These are phyloP conservation scores for Typhlichthys subterraneus DNA, from an alignment of 2,797 vertebrate species.

Conservation along the genomic window DNA sequence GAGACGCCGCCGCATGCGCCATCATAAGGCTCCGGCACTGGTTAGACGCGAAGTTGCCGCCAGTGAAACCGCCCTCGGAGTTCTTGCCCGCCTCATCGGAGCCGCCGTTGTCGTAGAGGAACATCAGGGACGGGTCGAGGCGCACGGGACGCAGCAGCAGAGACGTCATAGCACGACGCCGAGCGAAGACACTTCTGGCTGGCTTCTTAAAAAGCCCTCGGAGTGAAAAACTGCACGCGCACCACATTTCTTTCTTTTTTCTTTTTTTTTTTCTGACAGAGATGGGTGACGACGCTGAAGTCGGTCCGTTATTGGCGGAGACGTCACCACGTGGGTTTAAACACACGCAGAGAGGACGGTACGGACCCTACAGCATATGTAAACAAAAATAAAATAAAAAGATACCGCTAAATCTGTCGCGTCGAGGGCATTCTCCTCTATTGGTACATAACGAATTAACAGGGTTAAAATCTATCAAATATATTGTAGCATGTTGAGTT, in stretches of 20 bases:
- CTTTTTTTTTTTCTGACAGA: too few species aligned
- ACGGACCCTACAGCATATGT: slow-evolving; percentile 18
- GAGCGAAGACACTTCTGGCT: slow-evolving; percentile 88
- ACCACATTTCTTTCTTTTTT: slow-evolving; percentile 66
- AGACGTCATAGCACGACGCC: slow-evolving; percentile 98
- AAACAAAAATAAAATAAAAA: too few species aligned
- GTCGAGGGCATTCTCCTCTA: too few species aligned
- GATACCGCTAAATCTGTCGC: too few species aligned
- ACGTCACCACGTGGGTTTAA: slow-evolving; percentile 80
- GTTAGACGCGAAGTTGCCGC: slow-evolving; percentile 91
- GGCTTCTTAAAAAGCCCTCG: slow-evolving; percentile 81
- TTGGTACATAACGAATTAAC: too few species aligned
- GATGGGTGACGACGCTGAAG: slow-evolving; percentile 33
- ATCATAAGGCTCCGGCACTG: slow-evolving; percentile 93
- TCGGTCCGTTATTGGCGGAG: slow-evolving; percentile 82
- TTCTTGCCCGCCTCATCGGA: slow-evolving; percentile 96
- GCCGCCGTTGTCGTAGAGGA: slow-evolving; percentile 95
- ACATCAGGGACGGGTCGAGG: slow-evolving; percentile 98
- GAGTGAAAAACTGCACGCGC: slow-evolving; percentile 91
- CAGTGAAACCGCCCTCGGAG: slow-evolving; percentile 87
- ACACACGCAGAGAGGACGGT: slow-evolving; percentile 88
- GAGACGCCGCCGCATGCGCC: slow-evolving; percentile 91
- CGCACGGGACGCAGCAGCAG: slow-evolving; percentile 98
- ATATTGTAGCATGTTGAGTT: too few species aligned
- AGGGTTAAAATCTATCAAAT: too few species aligned